phyloP scores from a whole-genome alignment of 1,140 invertebrate genomes.

The Sinella curviseta region DNA sequence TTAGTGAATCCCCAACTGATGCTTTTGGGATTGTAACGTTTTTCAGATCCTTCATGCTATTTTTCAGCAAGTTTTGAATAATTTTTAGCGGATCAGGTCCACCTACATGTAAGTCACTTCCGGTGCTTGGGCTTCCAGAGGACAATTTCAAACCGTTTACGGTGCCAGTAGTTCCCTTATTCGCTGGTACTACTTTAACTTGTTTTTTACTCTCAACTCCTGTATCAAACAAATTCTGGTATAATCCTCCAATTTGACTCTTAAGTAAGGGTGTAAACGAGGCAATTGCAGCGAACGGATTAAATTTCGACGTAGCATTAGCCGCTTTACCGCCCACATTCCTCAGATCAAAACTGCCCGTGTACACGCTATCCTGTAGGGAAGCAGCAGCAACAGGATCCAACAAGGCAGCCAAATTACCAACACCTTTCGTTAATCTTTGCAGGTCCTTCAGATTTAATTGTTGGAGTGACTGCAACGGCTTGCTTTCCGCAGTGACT shows the following conservation, averaged over 20 bases:
- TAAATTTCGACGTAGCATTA: neutral
- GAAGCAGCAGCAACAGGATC: neutral
- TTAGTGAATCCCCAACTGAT: neutral
- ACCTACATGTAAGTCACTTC: too few relatives aligned
- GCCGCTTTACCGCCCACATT: neutral
- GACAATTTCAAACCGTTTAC: too few relatives aligned
- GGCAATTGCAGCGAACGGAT: neutral
- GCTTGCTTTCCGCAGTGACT: neutral
- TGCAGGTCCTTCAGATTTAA: neutral
- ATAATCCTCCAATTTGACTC: slow-evolving; percentile 5
- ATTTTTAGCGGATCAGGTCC: neutral
- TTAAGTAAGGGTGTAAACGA: neutral
- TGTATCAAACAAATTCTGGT: neutral
- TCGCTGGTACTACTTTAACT: neutral
- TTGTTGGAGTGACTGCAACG: neutral
- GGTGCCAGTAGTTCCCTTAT: too few relatives aligned
- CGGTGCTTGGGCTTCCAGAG: too few relatives aligned
- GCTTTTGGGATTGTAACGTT: neutral
- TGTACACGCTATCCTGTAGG: neutral
- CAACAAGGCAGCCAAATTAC: neutral
- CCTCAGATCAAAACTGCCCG: neutral
- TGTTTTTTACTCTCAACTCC: neutral
- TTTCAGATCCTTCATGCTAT: neutral
- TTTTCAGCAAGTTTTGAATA: neutral
- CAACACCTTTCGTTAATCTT: neutral